These are phyloP conservation scores for Schmidtea mediterranea DNA, from an alignment of 1,140 invertebrate genomes.

Conservation along the genomic window DNA sequence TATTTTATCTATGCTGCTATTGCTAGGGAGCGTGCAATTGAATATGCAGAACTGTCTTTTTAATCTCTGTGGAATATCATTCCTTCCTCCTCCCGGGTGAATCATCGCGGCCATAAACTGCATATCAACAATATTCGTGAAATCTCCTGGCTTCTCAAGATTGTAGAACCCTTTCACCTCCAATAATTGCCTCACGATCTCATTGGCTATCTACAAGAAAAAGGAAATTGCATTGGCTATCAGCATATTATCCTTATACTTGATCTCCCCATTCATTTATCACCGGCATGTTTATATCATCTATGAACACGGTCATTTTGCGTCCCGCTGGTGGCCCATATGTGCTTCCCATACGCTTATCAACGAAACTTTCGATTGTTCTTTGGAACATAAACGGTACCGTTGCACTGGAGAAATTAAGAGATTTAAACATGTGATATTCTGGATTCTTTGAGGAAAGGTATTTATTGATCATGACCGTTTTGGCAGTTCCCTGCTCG, in stretches of 20 bases:
- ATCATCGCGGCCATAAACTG: slow-evolving; percentile 85
- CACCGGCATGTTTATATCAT: slow-evolving; percentile 78
- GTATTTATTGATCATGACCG: slow-evolving; percentile 78
- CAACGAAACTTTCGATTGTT: slow-evolving; percentile 79
- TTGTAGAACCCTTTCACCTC: slow-evolving; percentile 89
- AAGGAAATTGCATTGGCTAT: no score
- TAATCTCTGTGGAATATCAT: slow-evolving; percentile 68
- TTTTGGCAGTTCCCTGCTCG: slow-evolving; percentile 68
- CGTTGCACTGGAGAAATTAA: slow-evolving; percentile 85
- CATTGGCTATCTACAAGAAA: slow-evolving; percentile 44
- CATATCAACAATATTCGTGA: slow-evolving; percentile 55
- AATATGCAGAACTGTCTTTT: slow-evolving; percentile 80
- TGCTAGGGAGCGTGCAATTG: slow-evolving; percentile 66
- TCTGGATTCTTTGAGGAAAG: slow-evolving; percentile 71
- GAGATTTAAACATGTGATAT: slow-evolving; percentile 50
- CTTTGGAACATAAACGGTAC: slow-evolving; percentile 73
- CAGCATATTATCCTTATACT: no score
- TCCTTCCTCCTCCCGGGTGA: slow-evolving; percentile 50
- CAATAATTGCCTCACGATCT: slow-evolving; percentile 79
- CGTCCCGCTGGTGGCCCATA: slow-evolving; percentile 72
- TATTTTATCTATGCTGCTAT: slow-evolving; percentile 55
- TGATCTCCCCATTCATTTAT: slow-evolving; percentile 84
- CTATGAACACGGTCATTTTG: slow-evolving; percentile 76
- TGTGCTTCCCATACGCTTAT: slow-evolving; percentile 73
- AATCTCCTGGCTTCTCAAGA: slow-evolving; percentile 82